Conservation (phyloP, 2,888 invertebrate species). For the Chorisops tibialis region DNA sequence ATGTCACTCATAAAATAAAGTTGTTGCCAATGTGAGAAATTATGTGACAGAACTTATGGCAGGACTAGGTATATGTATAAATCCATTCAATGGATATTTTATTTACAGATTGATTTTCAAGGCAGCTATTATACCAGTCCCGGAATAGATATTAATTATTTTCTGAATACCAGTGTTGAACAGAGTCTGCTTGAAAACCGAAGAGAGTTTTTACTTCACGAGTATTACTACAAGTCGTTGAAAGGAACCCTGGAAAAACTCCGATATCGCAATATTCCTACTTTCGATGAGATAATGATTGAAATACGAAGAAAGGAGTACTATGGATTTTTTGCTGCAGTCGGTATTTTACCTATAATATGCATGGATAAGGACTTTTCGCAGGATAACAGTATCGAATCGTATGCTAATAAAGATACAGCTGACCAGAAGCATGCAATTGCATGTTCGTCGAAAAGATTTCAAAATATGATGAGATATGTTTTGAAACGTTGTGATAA, state of each 20-base stretch:
- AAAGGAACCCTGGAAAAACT: not conserved
- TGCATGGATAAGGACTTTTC: constrained; percentile 47
- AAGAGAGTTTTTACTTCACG: constrained; percentile 41
- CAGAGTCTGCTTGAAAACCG: constrained; percentile 41
- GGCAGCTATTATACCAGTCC: constrained; percentile 47
- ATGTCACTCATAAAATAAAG: no score
- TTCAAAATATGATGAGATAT: constrained; percentile 43
- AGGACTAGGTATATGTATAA: no score
- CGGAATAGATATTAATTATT: constrained; percentile 51
- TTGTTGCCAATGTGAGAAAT: no score
- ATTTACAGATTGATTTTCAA: constrained; percentile 49
- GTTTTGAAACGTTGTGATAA: constrained; percentile 43
- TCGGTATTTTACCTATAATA: constrained; percentile 35
- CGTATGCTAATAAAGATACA: constrained; percentile 44
- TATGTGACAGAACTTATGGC: no score
- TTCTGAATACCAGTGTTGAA: constrained; percentile 47
- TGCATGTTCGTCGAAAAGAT: constrained; percentile 48
- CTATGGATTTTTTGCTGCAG: constrained; percentile 43
- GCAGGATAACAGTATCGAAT: constrained; percentile 46
- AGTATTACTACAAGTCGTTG: constrained; percentile 18
- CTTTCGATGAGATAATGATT: constrained; percentile 39
- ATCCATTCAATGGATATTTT: no score
- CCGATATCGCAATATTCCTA: constrained; percentile 36
- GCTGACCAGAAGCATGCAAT: constrained; percentile 45
- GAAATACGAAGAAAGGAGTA: constrained; percentile 44